phyloP scores from a whole-genome alignment of 1,140 invertebrate genomes.

The Venturia canescens region DNA sequence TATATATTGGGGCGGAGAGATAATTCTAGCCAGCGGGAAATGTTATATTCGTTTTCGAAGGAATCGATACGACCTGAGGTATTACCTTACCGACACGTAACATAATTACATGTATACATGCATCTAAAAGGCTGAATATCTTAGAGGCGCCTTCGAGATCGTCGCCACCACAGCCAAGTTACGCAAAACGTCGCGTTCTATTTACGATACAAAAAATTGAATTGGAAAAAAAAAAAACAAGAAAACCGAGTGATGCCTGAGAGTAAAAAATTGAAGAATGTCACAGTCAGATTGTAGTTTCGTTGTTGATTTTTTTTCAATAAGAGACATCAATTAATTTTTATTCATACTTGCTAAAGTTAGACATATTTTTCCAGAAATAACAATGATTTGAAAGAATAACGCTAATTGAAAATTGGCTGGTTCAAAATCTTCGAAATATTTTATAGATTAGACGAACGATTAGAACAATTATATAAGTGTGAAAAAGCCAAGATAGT shows the following conservation, averaged over 20 bases:
- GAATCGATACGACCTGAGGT: slow-evolving; percentile 33
- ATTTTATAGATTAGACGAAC: neutral
- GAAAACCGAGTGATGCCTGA: neutral
- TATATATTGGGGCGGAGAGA: slow-evolving; percentile 4
- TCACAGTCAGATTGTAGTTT: no score
- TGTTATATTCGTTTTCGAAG: slow-evolving; percentile 44
- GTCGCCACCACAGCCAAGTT: neutral
- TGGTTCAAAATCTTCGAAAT: neutral
- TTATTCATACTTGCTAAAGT: no score
- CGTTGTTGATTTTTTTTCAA: no score
- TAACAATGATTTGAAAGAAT: no score
- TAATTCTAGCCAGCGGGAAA: slow-evolving; percentile 35
- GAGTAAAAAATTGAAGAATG: no score
- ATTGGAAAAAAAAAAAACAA: neutral
- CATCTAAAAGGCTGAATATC: slow-evolving; percentile 36
- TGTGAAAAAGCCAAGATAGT: neutral
- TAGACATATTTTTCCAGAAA: no score
- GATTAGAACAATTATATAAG: neutral
- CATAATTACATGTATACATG: slow-evolving; percentile 39
- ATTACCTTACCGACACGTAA: slow-evolving; percentile 46
- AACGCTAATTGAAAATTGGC: no score
- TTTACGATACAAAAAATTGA: slow-evolving; percentile 3
- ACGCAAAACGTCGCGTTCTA: slow-evolving; percentile 46
- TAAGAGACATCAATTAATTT: no score
- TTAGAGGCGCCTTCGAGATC: slow-evolving; percentile 19